These are phyloP conservation scores for Ochropacha duplaris DNA, from an alignment of 2,888 invertebrate genomes.

Conservation along the genomic window DNA sequence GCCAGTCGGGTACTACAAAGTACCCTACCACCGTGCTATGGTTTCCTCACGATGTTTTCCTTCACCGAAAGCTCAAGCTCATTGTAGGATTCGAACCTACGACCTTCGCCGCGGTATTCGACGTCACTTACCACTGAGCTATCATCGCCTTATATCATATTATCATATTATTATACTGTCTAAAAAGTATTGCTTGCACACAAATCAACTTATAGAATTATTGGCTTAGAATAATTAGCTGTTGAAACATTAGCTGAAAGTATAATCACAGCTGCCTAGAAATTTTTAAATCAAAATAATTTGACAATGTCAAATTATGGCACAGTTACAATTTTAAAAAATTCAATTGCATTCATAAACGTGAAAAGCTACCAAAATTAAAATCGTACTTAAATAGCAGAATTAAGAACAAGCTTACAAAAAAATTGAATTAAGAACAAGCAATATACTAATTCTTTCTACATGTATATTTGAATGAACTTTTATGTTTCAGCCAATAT, in stretches of 20 bases:
- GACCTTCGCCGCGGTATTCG: too few species aligned
- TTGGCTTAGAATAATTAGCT: constrained; percentile 3
- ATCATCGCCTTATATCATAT: too few species aligned
- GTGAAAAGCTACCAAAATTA: background rate
- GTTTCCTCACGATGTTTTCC: too few species aligned
- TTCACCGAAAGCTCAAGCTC: too few species aligned
- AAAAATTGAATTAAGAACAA: background rate
- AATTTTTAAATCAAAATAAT: constrained; percentile 1
- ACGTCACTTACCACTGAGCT: too few species aligned
- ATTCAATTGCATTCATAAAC: background rate
- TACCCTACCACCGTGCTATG: too few species aligned
- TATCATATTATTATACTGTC: too few species aligned
- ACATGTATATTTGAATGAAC: background rate
- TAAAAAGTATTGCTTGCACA: constrained; percentile 5
- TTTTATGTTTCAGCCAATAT: constrained; percentile 9
- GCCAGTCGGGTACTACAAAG: too few species aligned
- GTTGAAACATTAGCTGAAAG: background rate
- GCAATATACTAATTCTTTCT: background rate
- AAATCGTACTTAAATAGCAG: background rate
- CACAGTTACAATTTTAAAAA: background rate
- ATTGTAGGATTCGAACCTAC: too few species aligned
- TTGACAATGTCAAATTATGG: constrained; percentile 5
- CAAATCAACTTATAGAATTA: background rate
- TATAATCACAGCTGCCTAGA: background rate
- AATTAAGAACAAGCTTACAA: background rate